phyloP scores from a whole-genome alignment of 2,797 vertebrate genomes.

The Phalanger gymnotis region DNA sequence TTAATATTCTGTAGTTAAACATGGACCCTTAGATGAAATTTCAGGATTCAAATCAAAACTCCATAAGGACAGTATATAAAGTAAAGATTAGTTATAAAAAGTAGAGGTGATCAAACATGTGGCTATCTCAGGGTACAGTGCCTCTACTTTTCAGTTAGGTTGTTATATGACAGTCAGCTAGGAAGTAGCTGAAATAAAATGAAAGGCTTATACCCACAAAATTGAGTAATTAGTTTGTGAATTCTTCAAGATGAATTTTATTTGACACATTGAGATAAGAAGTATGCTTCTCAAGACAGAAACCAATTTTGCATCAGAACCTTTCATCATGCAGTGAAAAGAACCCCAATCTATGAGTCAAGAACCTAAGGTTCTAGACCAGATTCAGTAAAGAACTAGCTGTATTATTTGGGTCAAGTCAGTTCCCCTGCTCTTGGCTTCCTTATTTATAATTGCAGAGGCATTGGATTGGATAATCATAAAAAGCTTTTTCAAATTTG shows the following conservation, averaged over 20 bases:
- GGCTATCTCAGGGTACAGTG: background rate
- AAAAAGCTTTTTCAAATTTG: background rate
- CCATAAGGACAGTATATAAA: background rate
- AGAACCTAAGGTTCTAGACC: background rate
- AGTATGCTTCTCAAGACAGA: background rate
- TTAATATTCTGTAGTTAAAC: background rate
- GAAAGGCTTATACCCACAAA: background rate
- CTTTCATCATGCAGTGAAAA: background rate
- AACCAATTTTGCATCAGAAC: background rate
- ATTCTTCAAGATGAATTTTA: background rate
- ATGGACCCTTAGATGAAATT: background rate
- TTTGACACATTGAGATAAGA: background rate
- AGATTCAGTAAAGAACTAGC: background rate
- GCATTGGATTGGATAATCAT: background rate
- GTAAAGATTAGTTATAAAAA: background rate
- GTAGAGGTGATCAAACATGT: background rate
- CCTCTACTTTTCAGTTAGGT: background rate
- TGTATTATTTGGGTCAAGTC: background rate
- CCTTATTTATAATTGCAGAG: background rate
- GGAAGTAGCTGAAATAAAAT: background rate
- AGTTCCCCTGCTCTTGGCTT: background rate
- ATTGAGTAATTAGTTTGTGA: background rate
- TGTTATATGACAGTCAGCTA: background rate
- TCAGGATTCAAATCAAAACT: background rate
- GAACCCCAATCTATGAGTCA: background rate